These are phyloP conservation scores for Leucoptera coffeella DNA, from an alignment of 2,888 invertebrate species.

Conservation along the genomic window DNA sequence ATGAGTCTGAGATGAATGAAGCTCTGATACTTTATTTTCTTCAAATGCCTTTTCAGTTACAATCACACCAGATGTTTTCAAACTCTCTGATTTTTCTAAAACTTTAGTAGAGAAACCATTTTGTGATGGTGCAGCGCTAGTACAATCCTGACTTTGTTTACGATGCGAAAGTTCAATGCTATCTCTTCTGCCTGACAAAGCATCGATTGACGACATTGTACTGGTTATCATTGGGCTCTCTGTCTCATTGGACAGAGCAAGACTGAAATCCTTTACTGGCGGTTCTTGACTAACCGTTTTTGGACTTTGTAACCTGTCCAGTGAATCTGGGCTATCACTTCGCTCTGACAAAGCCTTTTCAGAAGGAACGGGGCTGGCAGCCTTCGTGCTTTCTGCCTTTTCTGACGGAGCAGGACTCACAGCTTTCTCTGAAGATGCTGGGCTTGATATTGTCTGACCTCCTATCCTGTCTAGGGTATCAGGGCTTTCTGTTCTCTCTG, in stretches of 20 bases:
- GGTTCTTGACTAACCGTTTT: neutral
- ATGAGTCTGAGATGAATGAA: no score
- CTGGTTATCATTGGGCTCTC: neutral
- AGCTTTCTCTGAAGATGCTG: neutral
- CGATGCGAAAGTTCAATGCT: neutral
- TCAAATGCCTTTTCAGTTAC: slow-evolving; percentile 4
- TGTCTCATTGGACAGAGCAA: neutral
- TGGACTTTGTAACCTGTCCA: neutral
- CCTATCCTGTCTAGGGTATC: no score
- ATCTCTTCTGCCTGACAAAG: neutral
- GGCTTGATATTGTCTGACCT: no score
- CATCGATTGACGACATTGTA: neutral
- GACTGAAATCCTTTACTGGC: neutral
- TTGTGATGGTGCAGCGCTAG: neutral
- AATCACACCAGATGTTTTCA: neutral
- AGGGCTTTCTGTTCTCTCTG: no score
- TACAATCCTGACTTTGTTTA: neutral
- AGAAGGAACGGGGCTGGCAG: neutral
- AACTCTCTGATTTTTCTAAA: neutral
- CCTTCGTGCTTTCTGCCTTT: neutral
- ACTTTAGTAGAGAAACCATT: neutral
- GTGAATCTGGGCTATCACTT: neutral
- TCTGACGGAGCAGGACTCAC: neutral
- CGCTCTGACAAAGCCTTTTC: neutral
- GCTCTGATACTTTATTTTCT: slow-evolving; percentile 3